These are phyloP conservation scores for Drosophila nikananu DNA, from an alignment of 1,140 invertebrate genomes.

Conservation along the genomic window DNA sequence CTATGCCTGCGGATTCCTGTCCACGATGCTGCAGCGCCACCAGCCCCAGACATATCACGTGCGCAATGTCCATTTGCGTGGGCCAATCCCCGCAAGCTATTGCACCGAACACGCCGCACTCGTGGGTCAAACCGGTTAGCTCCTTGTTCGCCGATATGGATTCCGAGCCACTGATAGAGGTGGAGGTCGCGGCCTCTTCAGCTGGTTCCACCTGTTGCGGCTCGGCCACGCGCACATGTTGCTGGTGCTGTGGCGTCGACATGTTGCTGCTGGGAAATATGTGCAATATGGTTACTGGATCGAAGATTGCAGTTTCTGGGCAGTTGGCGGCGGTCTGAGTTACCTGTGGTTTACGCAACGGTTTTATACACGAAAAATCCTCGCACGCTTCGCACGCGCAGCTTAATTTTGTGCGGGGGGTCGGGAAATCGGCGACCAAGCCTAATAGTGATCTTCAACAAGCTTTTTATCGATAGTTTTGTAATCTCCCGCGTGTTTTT, in stretches of 20 bases:
- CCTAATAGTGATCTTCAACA: slow-evolving; percentile 13
- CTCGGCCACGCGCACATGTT: slow-evolving; percentile 59
- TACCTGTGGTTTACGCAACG: slow-evolving; percentile 78
- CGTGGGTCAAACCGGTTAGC: slow-evolving; percentile 92
- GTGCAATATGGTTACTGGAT: slow-evolving; percentile 10
- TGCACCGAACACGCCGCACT: slow-evolving; percentile 98
- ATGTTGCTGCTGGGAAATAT: slow-evolving; percentile 53
- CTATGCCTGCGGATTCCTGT: slow-evolving; percentile 98
- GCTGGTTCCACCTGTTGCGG: slow-evolving; percentile 67
- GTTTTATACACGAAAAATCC: slow-evolving; percentile 72
- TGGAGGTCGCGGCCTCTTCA: slow-evolving; percentile 29
- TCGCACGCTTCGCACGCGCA: slow-evolving; percentile 50
- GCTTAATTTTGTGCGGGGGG: slow-evolving; percentile 36
- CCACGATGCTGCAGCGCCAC: slow-evolving; percentile 98
- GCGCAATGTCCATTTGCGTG: slow-evolving; percentile 89
- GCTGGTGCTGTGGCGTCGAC: slow-evolving; percentile 42
- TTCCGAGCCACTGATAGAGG: slow-evolving; percentile 9
- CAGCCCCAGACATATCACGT: slow-evolving; percentile 94
- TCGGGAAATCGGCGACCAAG: slow-evolving; percentile 26
- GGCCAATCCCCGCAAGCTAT: slow-evolving; percentile 96
- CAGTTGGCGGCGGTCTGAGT: slow-evolving; percentile 52
- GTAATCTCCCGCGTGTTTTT: too few species aligned
- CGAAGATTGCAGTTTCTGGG: slow-evolving; percentile 18
- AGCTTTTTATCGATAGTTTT: slow-evolving; percentile 20
- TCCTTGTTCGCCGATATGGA: slow-evolving; percentile 72